Evolutionary conservation across 1,140 invertebrate species (phyloP).

Genomic region (Rhopalosiphum maidis): DNA sequence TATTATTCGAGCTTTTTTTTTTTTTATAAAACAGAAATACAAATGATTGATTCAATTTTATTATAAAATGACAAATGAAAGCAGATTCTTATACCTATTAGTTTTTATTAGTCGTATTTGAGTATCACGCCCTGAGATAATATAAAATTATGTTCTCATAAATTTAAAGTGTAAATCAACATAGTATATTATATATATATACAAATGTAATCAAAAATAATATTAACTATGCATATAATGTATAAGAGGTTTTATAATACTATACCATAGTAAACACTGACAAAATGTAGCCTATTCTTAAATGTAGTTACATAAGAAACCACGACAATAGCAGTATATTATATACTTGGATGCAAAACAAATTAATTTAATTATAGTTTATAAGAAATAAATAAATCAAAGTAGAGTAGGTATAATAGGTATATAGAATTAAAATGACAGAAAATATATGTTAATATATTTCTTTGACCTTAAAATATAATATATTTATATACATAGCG

Average conservation of each 20-base stretch:
- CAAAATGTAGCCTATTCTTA: background rate
- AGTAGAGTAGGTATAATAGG: background rate
- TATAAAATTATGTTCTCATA: conserved; percentile 3
- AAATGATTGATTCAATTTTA: background rate
- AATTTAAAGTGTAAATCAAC: background rate
- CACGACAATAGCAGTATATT: background rate
- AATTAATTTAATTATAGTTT: no score
- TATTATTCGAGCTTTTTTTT: background rate
- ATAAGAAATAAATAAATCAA: background rate
- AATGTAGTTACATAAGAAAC: background rate
- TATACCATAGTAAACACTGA: background rate
- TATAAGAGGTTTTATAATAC: background rate
- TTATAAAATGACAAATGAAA: background rate
- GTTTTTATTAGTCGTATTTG: background rate
- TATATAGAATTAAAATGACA: background rate
- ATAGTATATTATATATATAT: background rate
- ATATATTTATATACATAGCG: no score
- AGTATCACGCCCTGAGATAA: background rate
- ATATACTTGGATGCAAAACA: background rate
- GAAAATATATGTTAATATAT: background rate
- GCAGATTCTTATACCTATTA: background rate
- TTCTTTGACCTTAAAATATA: background rate
- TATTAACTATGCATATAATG: background rate
- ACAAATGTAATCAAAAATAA: background rate
- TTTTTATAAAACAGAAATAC: background rate